Evolutionary conservation across 2,113 vertebrate species (phyloP).

Genomic region (Empidonax traillii): DNA sequence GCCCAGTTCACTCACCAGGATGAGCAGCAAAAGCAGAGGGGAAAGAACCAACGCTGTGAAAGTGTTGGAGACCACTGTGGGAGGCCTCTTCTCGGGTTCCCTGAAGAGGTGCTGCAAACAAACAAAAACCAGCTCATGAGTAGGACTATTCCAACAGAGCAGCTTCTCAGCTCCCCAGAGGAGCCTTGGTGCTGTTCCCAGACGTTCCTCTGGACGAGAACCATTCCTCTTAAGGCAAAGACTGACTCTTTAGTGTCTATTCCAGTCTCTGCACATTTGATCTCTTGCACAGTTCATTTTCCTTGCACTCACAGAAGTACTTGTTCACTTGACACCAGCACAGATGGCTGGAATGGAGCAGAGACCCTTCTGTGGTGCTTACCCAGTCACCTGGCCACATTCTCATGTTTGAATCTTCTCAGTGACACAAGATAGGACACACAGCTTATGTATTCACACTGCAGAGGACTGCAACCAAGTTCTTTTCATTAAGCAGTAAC

Average conservation of each 20-base stretch:
- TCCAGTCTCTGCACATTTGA: neutral
- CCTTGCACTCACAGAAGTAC: neutral
- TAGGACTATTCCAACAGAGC: neutral
- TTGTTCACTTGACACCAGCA: neutral
- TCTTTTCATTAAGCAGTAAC: neutral
- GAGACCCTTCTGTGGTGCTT: neutral
- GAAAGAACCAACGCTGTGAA: slow-evolving; percentile 94
- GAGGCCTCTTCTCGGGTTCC: slow-evolving; percentile 97
- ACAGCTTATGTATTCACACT: neutral
- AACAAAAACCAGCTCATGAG: neutral
- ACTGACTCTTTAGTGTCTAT: neutral
- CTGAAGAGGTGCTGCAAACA: slow-evolving; percentile 91
- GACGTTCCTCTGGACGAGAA: neutral
- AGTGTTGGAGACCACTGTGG: slow-evolving; percentile 91
- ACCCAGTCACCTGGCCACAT: neutral
- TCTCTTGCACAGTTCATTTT: neutral
- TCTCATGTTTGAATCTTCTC: neutral
- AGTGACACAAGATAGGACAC: neutral
- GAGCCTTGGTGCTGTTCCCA: neutral
- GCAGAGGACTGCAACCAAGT: neutral
- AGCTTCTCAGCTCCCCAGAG: neutral
- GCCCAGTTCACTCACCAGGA: slow-evolving; percentile 83
- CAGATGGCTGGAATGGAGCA: neutral
- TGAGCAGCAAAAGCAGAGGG: slow-evolving; percentile 89
- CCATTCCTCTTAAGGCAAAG: neutral